Evolutionary conservation across 92 coral and sea anemone genomes (phyloP), one percentile per base, ranked within the genome.

Genomic region (Parazoanthus swiftii): DNA sequence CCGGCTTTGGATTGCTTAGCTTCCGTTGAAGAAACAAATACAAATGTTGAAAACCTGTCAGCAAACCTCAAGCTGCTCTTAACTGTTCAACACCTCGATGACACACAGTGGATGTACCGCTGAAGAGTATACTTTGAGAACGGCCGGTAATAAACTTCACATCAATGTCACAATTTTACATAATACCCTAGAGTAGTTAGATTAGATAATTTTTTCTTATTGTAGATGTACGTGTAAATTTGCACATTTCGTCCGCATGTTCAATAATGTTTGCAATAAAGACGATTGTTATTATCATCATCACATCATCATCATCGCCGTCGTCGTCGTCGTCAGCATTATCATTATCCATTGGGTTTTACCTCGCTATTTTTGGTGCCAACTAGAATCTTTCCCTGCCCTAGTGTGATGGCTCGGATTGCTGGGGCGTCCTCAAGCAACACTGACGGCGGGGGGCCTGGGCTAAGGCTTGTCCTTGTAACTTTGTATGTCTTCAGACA

Each of bases 341-440:
- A 82, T 82, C 29, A 39, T 9, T 10, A 48, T 16, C 26, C 44
- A n/a, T 13, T 20, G 50, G n/a, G 10, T 37, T 80, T 56, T 81
- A 95, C 99, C 98, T 97, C 99, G 82, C 99, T 93, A 80, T 97
- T 95, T 25, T 94, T 95, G 23, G 99, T 97, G 11, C 99, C 99
- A 58, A 97, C 98, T 63, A 97, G 86, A 54, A 97, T 95, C 73
- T 90, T 93, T 25, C 99, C 99, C 90, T 97, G 99, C 20, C 99
- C 99, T 4, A 97, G 93, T 1, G 99, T 93, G 26, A 97, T 95
- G 18, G 99, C 97, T 2, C 99, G 98, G 44, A 97, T 95, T 0
- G 99, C 90, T 7, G 98, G 98, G 29, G 95, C 89, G 65, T 97
- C 99, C 66, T 92, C 94, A 65, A 97, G 88, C 26, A 97, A 89